Base-by-base conservation (phyloP, 64 coral and sea anemone genomes). In the Trachythela sp. region DNA sequence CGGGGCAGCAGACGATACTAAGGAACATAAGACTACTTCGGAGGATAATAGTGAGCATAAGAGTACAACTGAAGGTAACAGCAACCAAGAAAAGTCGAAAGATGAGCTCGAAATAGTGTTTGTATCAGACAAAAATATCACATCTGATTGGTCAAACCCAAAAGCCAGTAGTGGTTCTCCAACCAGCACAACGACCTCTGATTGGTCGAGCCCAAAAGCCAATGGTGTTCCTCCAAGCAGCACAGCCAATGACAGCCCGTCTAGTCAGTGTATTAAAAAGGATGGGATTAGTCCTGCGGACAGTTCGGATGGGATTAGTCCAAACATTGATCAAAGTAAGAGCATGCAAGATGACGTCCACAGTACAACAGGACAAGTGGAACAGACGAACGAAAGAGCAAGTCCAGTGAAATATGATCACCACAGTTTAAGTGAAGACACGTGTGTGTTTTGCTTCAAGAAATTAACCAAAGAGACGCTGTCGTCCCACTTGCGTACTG, bases 41-140 rank as follows among this genome's bases (percentile, higher is more conserved):
- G 54, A 59, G 9, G 54, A 26, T 2, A 22, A 6, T 26, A 64
- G 17, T n/a, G 56, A 27, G 22, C 56, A 64, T n/a, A 64, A 2
- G 24, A 26, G 20, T 64, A 22, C 56, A 64, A n/a, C 15, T 24
- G 56, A 64, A 18, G 56, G 56, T 26, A 64, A 64, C 8, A 26
- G 0, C 26, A 22, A 64, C 6, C 56, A 26, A 64, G 56, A 64
- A 6, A 18, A 80, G 0, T 20, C 4, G n/a, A 32, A 77, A 32
- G 71, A 77, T 32, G 71, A 80, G 10, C 33, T 36, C 33, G 75
- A 80, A 37, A 80, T 80, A n/a, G 75, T 80, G 26, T 80, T 80
- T 80, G 37, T 80, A 15, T 37, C 33, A 7, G 75, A 80, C 33
- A 80, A 37, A 30, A 80, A 80, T 30, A 30, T 80, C 33, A 39